Base-by-base conservation (phyloP, 2,113 vertebrate species). In the Oxygymnocypris stewartii region DNA sequence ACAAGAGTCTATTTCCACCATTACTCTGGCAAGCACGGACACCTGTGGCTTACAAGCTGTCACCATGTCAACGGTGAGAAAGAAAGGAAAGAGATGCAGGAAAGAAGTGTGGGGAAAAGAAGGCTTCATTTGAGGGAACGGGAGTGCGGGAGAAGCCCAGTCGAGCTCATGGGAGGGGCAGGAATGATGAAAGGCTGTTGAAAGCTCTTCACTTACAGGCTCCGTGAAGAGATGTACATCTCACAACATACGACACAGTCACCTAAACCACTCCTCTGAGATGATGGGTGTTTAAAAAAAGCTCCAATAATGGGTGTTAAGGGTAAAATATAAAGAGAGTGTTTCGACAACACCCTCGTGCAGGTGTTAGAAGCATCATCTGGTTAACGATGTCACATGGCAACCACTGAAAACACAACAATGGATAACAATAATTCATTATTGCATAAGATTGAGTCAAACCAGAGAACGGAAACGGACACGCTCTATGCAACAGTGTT, bases 41-140 rank as follows among this genome's bases (percentile, higher is more conserved):
- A 88, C 87, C 87, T 88, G 87, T 88, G 83, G 84, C 87, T 86
- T 69, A 23, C 40, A 83, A 51, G 79, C 79, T 49, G 79, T 89
- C 61, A 4, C 86, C 86, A 85, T 87, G 84, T 74, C 88, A 87
- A 88, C 82, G 31, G 73, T 9, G n/a, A 73, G 31, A 73, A 40
- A 35, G 77, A 51, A 61, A 42, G 42, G 42, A 16, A 74, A 75
- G 31, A 81, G 35, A 57, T 49, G 37, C 25, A 61, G 76, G 16
- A 67, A 76, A 44, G 31, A 47, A 79, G 40, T 18, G 65, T 18
- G 20, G 78, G 63, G 31, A 42, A 59, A 4, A 87, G 71, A 83
- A 65, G 86, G 61, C 47, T 84, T 49, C 49, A 84, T 84, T 84
- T 84, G 47, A 47, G 65, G 74, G 65, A 79, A n/a, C 18, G 37